Base-by-base conservation (phyloP, 2,888 invertebrate genomes). In the Loripinus fragilis region DNA sequence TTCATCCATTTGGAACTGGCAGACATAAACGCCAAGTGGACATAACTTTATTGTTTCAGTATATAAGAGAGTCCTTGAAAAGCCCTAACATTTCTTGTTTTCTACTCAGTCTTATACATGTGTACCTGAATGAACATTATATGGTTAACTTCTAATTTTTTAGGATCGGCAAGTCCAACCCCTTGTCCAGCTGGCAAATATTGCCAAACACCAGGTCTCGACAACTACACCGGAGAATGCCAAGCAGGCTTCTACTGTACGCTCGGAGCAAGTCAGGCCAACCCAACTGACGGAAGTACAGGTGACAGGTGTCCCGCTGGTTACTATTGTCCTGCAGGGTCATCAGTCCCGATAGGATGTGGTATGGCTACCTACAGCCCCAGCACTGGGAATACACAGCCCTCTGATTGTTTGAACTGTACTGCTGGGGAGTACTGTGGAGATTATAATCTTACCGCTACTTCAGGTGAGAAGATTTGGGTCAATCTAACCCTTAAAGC, bases 231-330 rank as follows among this genome's bases (percentile, higher is more conserved):
- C 8, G 92, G 87, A 17, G 86, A 89, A 78, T 93, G 93, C 73
- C 80, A 87, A 0, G 88, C 90, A 2, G 93, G 92, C 10, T 92
- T 91, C 77, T 93, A 89, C 87, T 93, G 93, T 67, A 79, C 79
- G 12, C 86, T 83, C 12, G 85, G 71, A 70, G 88, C 90, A 12
- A 78, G 81, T 15, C 70, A 79, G 2, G 50, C 76, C 20, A 85
- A 81, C 5, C 90, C 91, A 2, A 83, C 86, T 41, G 90, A 90
- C 77, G 90, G 87, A 23, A 85, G 55, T 52, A 89, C 90, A 8
- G 91, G 91, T 23, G 80, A 89, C 71, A 78, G 86, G 33, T 91
- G 91, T 76, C 91, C 91, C 2, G 84, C 88, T 2, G 91, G 91
- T 1, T 88, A 78, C 76, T 91, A 89, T 81, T 91, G 91, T 76